Conservation (phyloP, 2,113 vertebrate genomes). For the Passer domesticus region DNA sequence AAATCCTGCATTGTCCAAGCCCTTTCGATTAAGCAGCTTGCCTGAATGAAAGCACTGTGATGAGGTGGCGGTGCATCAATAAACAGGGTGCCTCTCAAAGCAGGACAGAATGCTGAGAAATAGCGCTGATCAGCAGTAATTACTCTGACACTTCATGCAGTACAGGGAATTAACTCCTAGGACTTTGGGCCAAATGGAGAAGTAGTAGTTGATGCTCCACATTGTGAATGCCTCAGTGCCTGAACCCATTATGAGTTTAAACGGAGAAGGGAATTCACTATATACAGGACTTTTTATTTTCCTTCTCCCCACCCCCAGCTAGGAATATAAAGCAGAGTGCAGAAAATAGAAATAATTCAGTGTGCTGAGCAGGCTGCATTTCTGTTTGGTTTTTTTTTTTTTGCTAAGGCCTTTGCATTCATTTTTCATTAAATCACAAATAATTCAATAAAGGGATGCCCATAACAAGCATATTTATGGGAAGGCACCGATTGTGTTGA, state of each 20-base stretch:
- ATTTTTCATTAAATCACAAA: constrained; percentile 8
- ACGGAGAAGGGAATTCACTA: constrained; percentile 63
- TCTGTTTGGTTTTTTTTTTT: constrained; percentile 1
- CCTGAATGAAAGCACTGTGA: constrained; percentile 56
- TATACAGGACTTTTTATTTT: not conserved
- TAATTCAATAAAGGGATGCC: constrained; percentile 30
- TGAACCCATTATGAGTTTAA: constrained; percentile 74
- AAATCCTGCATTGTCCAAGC: constrained; percentile 74
- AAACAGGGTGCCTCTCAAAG: constrained; percentile 60
- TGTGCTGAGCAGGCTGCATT: not conserved
- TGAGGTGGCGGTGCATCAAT: constrained; percentile 59
- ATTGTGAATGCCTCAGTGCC: constrained; percentile 73
- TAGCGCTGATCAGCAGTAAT: constrained; percentile 73
- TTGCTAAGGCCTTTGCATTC: constrained; percentile 8
- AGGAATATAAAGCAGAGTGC: constrained; percentile 24
- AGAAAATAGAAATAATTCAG: constrained; percentile 57
- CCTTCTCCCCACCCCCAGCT: not conserved
- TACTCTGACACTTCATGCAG: constrained; percentile 77
- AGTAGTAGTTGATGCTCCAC: constrained; percentile 72
- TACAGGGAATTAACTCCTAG: constrained; percentile 77
- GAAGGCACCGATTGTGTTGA: not conserved
- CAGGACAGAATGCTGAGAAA: constrained; percentile 65
- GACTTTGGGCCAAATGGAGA: constrained; percentile 71
- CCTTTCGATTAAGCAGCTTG: constrained; percentile 69
- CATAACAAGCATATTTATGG: constrained; percentile 21